Percentiles rank a stretch among this genome's conserved stretches.
phyloP scores from a whole-genome alignment of 2,888 invertebrate genomes.

The Lasiommata megera region DNA sequence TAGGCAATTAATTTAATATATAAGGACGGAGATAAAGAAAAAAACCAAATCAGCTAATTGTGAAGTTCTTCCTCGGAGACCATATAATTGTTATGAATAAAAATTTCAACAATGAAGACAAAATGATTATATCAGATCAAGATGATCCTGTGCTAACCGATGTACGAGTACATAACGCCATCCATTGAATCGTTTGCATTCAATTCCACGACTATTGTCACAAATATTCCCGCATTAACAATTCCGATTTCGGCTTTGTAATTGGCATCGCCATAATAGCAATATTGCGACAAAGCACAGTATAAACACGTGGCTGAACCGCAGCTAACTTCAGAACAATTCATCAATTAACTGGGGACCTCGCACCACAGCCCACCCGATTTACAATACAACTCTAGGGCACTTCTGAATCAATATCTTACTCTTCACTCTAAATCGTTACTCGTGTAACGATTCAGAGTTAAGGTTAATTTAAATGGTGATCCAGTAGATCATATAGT shows the following conservation, averaged over 20 bases:
- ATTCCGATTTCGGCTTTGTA: constrained; percentile 23
- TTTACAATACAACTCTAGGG: neutral
- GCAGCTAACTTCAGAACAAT: constrained; percentile 32
- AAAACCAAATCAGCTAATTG: too few relatives aligned
- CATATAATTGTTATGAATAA: too few relatives aligned
- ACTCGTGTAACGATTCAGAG: too few relatives aligned
- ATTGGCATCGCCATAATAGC: constrained; percentile 26
- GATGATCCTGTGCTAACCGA: too few relatives aligned
- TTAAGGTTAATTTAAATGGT: too few relatives aligned
- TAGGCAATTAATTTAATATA: too few relatives aligned
- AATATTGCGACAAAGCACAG: constrained; percentile 24
- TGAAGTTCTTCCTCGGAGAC: too few relatives aligned
- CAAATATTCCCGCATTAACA: constrained; percentile 17
- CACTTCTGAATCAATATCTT: neutral
- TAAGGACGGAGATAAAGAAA: too few relatives aligned
- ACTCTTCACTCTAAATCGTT: neutral
- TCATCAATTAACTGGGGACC: constrained; percentile 33
- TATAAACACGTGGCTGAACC: constrained; percentile 22
- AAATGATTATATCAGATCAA: too few relatives aligned
- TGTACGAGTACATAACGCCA: neutral
- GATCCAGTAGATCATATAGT: too few relatives aligned
- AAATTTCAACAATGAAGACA: too few relatives aligned
- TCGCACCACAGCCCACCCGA: constrained; percentile 1
- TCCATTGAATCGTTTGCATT: neutral
- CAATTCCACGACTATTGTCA: constrained; percentile 8